These are phyloP conservation scores for Nasonovia ribisnigri DNA, from an alignment of 2,888 invertebrate genomes.

Conservation along the genomic window DNA sequence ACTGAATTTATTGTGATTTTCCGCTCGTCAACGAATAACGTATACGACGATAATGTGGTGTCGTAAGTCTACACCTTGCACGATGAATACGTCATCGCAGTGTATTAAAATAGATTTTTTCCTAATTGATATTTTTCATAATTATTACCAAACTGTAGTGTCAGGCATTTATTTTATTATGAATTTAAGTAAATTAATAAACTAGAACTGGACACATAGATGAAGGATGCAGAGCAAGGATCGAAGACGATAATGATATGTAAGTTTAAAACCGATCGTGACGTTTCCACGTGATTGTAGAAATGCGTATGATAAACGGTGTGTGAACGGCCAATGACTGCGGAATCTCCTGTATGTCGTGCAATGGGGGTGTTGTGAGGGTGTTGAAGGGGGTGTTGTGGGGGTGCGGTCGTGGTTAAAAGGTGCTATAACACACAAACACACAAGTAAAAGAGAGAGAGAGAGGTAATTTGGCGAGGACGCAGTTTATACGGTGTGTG, in stretches of 20 bases:
- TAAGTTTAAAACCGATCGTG: too few species aligned
- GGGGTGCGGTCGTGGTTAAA: not conserved
- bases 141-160: too few species aligned
- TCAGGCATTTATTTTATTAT: too few species aligned
- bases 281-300: not conserved
- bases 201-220: too few species aligned
- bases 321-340: not conserved
- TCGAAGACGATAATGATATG: too few species aligned
- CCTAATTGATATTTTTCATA: too few species aligned
- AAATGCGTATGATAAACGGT: not conserved
- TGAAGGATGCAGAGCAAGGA: too few species aligned
- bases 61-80: not conserved
- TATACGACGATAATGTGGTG: not conserved
- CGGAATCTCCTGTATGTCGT: not conserved
- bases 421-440: not conserved
- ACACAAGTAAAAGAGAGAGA: not conserved
- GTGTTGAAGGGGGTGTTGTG: too few species aligned
- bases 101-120: not conserved
- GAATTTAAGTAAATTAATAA: too few species aligned
- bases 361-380: not conserved
- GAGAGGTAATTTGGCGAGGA: conserved; percentile 4
- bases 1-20: not conserved
- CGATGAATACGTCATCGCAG: not conserved
- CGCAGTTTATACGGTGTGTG: not conserved
- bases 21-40: not conserved